A percentile compares a stretch with the other conserved stretches of the same genome.
phyloP scores from a whole-genome alignment of 2,797 vertebrate species.

The Cichlasoma orientale region DNA sequence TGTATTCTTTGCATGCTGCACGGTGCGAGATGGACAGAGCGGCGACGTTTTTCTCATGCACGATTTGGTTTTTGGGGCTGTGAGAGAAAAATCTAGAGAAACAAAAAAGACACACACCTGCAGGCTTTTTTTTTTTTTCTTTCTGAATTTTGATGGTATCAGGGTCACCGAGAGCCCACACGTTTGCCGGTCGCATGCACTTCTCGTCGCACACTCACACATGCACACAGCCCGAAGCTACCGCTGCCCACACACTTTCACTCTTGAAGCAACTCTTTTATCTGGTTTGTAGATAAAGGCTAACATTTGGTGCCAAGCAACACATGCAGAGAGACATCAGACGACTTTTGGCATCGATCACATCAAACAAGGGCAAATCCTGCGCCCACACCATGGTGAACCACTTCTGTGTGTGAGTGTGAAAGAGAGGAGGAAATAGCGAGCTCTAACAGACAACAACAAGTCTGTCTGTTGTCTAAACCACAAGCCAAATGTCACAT shows the following conservation, averaged over 20 bases:
- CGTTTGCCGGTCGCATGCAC: conserved; percentile 6
- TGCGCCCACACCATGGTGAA: conserved; percentile 53
- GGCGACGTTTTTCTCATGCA: neutral
- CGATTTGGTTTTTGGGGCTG: conserved; percentile 13
- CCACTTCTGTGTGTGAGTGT: conserved; percentile 2
- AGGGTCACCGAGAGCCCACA: conserved; percentile 38
- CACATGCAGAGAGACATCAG: conserved; percentile 47
- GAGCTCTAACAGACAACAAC: conserved; percentile 66
- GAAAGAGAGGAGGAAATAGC: conserved; percentile 38
- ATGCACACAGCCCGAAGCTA: neutral
- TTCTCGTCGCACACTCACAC: conserved; percentile 16
- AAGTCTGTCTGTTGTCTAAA: conserved; percentile 62
- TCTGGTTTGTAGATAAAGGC: conserved; percentile 41
- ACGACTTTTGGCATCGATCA: conserved; percentile 33
- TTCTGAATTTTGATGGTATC: conserved; percentile 23
- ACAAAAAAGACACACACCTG: conserved; percentile 10
- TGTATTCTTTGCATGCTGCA: neutral
- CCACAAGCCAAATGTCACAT: conserved; percentile 71
- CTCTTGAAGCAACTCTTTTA: conserved; percentile 50
- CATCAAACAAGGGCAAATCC: conserved; percentile 42
- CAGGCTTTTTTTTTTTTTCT: conserved; percentile 10
- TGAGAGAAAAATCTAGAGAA: conserved; percentile 2
- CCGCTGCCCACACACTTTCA: conserved; percentile 67
- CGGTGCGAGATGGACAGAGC: neutral
- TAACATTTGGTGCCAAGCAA: conserved; percentile 36